Conservation (phyloP, 2,113 vertebrate genomes). For the Sorex araneus region DNA sequence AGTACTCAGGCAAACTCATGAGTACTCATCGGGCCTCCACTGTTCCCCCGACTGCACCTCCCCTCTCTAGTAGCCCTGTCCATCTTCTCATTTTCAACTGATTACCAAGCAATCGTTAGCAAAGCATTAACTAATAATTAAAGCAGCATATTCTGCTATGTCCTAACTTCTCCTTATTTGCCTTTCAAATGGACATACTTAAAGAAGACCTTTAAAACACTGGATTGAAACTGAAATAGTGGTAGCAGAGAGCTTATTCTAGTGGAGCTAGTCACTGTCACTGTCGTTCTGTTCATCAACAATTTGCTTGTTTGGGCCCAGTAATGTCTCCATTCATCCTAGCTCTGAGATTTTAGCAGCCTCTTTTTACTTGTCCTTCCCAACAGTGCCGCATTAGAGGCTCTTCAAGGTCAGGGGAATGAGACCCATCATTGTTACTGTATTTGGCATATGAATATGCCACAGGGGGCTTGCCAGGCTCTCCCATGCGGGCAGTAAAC, state of each 20-base stretch:
- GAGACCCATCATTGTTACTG: too few species aligned
- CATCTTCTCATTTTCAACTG: constrained; percentile 30
- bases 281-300: too few species aligned
- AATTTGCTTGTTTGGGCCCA: too few species aligned
- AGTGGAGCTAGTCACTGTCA: neutral
- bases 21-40: neutral
- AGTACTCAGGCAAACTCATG: neutral
- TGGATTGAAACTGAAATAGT: neutral
- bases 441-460: too few species aligned
- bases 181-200: constrained; percentile 40
- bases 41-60: neutral
- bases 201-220: neutral
- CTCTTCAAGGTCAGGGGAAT: too few species aligned
- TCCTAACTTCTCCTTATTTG: neutral
- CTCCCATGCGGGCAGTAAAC: too few species aligned
- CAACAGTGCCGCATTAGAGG: too few species aligned
- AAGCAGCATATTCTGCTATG: neutral
- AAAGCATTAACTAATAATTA: constrained; percentile 30
- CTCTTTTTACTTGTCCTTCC: too few species aligned
- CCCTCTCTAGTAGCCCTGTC: neutral
- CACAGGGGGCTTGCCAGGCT: too few species aligned
- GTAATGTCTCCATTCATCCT: too few species aligned
- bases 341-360: too few species aligned
- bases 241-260: constrained; percentile 37
- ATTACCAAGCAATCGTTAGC: neutral